These are phyloP conservation scores for Ptilonorhynchus violaceus DNA, from an alignment of 2,113 vertebrate genomes.

Conservation along the genomic window DNA sequence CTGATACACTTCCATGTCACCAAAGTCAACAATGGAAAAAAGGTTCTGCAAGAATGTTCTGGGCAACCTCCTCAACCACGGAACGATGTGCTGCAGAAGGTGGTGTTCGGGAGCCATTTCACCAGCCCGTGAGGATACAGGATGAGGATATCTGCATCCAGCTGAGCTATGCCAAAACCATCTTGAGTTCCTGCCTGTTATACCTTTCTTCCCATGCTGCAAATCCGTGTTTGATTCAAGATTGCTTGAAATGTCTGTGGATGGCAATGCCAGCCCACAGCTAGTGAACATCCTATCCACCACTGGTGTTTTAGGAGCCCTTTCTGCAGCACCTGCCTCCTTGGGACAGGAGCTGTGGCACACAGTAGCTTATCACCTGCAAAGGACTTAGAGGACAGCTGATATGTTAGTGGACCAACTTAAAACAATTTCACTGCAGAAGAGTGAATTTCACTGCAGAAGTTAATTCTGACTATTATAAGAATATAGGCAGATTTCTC, in stretches of 20 bases:
- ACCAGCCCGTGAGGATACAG: background rate
- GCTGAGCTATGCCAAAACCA: background rate
- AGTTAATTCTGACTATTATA: background rate
- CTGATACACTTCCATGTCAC: background rate
- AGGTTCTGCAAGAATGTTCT: background rate
- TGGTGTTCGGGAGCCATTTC: background rate
- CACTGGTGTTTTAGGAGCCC: background rate
- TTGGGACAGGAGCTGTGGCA: background rate
- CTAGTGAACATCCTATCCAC: background rate
- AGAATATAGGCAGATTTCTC: background rate
- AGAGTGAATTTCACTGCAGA: background rate
- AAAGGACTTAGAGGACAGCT: background rate
- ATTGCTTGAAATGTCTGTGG: background rate
- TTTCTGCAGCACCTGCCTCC: background rate
- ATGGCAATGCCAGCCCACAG: fast-evolving
- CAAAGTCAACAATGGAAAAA: background rate
- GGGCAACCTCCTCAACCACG: background rate
- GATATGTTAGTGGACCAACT: background rate
- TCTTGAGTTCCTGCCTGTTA: background rate
- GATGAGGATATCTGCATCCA: background rate
- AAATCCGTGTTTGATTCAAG: background rate
- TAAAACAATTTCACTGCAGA: background rate
- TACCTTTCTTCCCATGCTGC: background rate
- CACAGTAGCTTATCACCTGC: background rate
- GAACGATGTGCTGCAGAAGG: background rate